These are phyloP conservation scores for Ptiloglossa arizonensis DNA, from an alignment of 1,140 invertebrate species.

Conservation along the genomic window DNA sequence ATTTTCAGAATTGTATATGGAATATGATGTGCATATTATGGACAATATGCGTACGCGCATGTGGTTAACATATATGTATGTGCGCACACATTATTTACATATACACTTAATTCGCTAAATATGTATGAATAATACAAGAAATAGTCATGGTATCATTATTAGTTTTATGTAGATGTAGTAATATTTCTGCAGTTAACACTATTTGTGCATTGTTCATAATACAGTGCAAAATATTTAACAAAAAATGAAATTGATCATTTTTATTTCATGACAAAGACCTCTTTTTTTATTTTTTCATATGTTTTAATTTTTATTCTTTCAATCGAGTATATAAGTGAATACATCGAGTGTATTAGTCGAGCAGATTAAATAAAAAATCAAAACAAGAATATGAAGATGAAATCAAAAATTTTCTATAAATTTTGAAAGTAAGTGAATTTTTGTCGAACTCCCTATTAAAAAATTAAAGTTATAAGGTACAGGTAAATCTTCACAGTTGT, in stretches of 20 bases:
- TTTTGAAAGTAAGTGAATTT: neutral
- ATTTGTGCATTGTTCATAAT: neutral
- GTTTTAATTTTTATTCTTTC: too few species aligned
- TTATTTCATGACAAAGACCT: too few species aligned
- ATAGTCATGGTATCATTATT: neutral
- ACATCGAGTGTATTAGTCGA: too few species aligned
- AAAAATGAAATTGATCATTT: too few species aligned
- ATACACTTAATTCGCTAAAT: neutral
- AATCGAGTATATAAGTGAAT: too few species aligned
- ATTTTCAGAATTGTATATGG: too few species aligned
- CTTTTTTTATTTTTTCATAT: too few species aligned
- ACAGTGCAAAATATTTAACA: neutral
- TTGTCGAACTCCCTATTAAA: constrained; percentile 13
- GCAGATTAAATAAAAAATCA: too few species aligned
- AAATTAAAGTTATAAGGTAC: constrained; percentile 23
- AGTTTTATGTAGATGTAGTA: neutral
- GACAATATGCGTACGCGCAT: too few species aligned
- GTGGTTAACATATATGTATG: neutral
- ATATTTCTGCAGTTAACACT: neutral
- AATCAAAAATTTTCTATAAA: neutral
- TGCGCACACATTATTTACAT: neutral
- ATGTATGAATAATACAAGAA: neutral
- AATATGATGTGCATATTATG: too few species aligned
- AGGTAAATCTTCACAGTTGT: constrained; percentile 71
- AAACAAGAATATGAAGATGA: too few species aligned